Conservation (phyloP, 2,888 invertebrate species). For the Pollenia griseotomentosa region DNA sequence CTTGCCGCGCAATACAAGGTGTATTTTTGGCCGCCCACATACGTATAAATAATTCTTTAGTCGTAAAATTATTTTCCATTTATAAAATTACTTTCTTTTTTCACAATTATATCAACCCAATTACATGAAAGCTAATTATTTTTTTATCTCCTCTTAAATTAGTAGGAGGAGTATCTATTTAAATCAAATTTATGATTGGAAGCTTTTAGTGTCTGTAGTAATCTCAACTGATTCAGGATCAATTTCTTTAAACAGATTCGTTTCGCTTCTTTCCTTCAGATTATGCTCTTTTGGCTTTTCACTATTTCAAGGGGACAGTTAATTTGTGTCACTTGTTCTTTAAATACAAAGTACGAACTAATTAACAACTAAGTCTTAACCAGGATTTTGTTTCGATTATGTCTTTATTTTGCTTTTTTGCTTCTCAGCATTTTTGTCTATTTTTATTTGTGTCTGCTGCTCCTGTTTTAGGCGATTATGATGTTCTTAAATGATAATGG, state of each 20-base stretch:
- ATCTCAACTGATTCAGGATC: slow-evolving; percentile 40
- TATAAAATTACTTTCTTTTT: no score
- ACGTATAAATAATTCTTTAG: no score
- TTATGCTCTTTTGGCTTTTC: slow-evolving; percentile 16
- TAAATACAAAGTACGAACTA: slow-evolving; percentile 57
- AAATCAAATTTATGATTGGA: slow-evolving; percentile 34
- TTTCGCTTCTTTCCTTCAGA: neutral
- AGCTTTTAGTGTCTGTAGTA: slow-evolving; percentile 20
- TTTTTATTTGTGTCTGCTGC: slow-evolving; percentile 4
- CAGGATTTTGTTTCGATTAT: slow-evolving; percentile 35
- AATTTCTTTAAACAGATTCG: slow-evolving; percentile 25
- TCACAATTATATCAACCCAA: slow-evolving; percentile 9
- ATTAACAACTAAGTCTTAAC: slow-evolving; percentile 69
- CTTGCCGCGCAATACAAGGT: no score
- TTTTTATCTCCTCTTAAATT: neutral
- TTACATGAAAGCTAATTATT: slow-evolving; percentile 36
- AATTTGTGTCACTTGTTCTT: slow-evolving; percentile 64
- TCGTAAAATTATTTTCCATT: no score
- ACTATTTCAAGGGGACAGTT: slow-evolving; percentile 47
- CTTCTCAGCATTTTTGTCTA: slow-evolving; percentile 28
- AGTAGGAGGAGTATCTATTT: neutral
- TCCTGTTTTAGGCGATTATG: slow-evolving; percentile 22
- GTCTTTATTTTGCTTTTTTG: no score
- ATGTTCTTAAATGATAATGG: slow-evolving; percentile 36
- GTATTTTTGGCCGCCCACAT: no score